A percentile compares a stretch with the other conserved stretches of the same genome.
These are phyloP conservation scores for Drosophila bipectinata DNA, from an alignment of 1,140 invertebrate species.

Conservation along the genomic window DNA sequence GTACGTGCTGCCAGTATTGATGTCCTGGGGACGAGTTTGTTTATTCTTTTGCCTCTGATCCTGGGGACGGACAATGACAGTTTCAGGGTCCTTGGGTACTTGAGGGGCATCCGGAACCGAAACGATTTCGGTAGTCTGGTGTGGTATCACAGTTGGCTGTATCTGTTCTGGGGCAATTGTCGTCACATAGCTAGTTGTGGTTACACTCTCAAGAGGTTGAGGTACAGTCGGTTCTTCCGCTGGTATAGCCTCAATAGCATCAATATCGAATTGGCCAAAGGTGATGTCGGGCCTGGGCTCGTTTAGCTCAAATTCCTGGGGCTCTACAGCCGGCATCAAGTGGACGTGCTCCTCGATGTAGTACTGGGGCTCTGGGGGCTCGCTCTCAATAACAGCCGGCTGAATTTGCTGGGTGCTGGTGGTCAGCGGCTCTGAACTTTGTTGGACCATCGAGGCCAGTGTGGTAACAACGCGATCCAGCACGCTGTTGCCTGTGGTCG, in stretches of 20 bases:
- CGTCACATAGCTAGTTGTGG: conserved; percentile 53
- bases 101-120: conserved; percentile 12
- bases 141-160: conserved; percentile 69
- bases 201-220: conserved; percentile 18
- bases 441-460: conserved; percentile 73
- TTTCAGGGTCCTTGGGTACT: neutral
- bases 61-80: conserved; percentile 46
- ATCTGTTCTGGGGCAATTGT: conserved; percentile 37
- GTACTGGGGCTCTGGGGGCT: conserved; percentile 28
- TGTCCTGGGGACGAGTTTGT: conserved; percentile 45
- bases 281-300: conserved; percentile 78
- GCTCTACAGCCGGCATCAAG: conserved; percentile 59
- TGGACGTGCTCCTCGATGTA: conserved; percentile 67
- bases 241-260: conserved; percentile 78
- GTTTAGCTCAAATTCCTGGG: conserved; percentile 70
- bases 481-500: conserved; percentile 67
- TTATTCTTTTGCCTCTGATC: conserved; percentile 43
- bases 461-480: conserved; percentile 76
- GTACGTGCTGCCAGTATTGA: conserved; percentile 73
- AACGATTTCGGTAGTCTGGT: conserved; percentile 31
- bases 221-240: conserved; percentile 25
- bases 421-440: conserved; percentile 59
- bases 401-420: conserved; percentile 69
- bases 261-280: conserved; percentile 78
- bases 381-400: conserved; percentile 19